Percentiles rank a stretch among this genome's conserved stretches.
Conservation (phyloP, 2,888 invertebrate genomes). For the Nowickia ferox region DNA sequence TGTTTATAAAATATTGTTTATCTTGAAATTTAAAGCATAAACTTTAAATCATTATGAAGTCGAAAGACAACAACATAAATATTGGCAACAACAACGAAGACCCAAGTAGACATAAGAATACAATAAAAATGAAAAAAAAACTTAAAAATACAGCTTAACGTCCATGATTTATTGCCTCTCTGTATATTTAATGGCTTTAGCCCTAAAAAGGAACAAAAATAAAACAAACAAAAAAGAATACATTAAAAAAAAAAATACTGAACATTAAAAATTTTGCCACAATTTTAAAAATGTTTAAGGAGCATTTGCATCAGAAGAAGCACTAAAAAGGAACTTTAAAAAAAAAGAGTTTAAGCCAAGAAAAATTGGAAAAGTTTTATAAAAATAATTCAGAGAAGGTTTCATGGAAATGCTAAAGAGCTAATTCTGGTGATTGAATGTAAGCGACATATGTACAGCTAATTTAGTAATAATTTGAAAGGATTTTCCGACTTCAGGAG, state of each 20-base stretch:
- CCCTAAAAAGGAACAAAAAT: constrained; percentile 69
- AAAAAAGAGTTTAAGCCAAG: background rate
- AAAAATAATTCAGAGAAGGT: too few relatives aligned
- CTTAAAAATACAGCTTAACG: constrained; percentile 80
- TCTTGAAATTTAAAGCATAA: constrained; percentile 69
- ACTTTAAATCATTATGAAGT: constrained; percentile 71
- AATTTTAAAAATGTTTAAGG: constrained; percentile 43
- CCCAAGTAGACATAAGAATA: constrained; percentile 59
- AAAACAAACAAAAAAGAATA: constrained; percentile 16
- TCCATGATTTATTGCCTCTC: constrained; percentile 81
- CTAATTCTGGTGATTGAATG: too few relatives aligned
- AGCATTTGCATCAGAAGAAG: background rate
- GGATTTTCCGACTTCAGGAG: too few relatives aligned
- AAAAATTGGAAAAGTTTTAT: too few relatives aligned
- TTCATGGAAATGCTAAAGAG: too few relatives aligned
- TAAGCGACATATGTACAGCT: too few relatives aligned
- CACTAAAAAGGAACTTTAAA: background rate
- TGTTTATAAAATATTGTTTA: constrained; percentile 70
- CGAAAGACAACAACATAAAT: constrained; percentile 70
- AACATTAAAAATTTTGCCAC: constrained; percentile 40
- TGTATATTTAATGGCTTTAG: constrained; percentile 79
- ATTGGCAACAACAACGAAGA: constrained; percentile 62
- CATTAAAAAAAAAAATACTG: constrained; percentile 22
- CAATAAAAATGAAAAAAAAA: constrained; percentile 54
- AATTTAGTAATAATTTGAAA: too few relatives aligned